Evolutionary conservation across 2,888 invertebrate species (phyloP).

Genomic region (Conops quadrifasciatus): DNA sequence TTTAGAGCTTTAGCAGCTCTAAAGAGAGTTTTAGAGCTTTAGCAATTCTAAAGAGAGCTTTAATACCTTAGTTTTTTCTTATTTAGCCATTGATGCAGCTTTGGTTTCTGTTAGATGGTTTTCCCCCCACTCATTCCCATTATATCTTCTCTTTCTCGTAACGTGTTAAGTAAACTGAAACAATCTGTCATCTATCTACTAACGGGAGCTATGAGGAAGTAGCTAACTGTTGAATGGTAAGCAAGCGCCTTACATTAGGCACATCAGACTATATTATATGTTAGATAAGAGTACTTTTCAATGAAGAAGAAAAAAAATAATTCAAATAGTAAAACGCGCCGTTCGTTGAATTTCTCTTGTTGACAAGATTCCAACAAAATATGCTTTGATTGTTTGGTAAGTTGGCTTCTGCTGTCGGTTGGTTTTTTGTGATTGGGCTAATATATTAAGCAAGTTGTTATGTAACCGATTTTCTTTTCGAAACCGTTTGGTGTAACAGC

Average conservation of each 20-base stretch:
- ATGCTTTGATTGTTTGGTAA: neutral
- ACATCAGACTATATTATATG: too few species aligned
- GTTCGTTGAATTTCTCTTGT: slow-evolving; percentile 10
- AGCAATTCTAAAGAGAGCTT: too few species aligned
- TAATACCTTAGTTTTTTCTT: too few species aligned
- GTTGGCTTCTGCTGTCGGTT: neutral
- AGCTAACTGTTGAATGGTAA: neutral
- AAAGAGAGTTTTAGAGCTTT: too few species aligned
- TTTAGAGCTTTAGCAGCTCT: too few species aligned
- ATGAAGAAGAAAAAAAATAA: neutral
- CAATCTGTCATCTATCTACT: neutral
- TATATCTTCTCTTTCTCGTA: too few species aligned
- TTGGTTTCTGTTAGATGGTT: too few species aligned
- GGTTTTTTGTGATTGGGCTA: neutral
- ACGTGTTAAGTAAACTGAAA: neutral
- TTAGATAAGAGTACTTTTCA: neutral
- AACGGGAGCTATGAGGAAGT: slow-evolving; percentile 6
- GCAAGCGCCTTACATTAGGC: neutral
- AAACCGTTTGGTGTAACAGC: neutral
- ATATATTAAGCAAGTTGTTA: slow-evolving; percentile 22
- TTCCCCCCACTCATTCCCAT: too few species aligned
- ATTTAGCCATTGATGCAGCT: too few species aligned
- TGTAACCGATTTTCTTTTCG: slow-evolving; percentile 35
- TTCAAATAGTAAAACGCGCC: neutral
- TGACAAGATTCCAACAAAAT: slow-evolving; percentile 19